Percentiles rank a stretch among this genome's conserved stretches.
phyloP scores from a whole-genome alignment of 2,888 invertebrate species.

The Agrotis ipsilon region DNA sequence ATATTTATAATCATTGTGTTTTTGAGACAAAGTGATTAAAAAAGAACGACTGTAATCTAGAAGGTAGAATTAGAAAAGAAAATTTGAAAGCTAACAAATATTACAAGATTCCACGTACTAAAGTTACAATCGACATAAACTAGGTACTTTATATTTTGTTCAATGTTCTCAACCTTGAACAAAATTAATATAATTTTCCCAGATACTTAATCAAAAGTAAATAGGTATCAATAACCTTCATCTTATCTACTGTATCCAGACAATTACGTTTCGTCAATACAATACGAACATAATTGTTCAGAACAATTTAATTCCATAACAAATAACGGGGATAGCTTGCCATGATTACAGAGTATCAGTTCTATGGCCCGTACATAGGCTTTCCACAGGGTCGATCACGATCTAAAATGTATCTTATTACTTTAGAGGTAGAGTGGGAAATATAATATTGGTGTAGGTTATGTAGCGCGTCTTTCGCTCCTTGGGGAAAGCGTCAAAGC shows the following conservation, averaged over 20 bases:
- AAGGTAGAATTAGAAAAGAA: slow-evolving; percentile 2
- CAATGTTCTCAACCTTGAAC: not conserved
- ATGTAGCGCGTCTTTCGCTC: slow-evolving; percentile 61
- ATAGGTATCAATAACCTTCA: slow-evolving; percentile 16
- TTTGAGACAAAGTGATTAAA: slow-evolving; percentile 1
- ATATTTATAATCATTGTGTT: not conserved
- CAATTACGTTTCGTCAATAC: slow-evolving; percentile 57
- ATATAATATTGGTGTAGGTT: slow-evolving; percentile 44
- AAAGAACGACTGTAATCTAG: not conserved
- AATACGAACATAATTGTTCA: slow-evolving; percentile 65
- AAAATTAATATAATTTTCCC: slow-evolving; percentile 12
- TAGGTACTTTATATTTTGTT: not conserved
- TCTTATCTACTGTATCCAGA: slow-evolving; percentile 19
- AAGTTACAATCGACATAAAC: not conserved
- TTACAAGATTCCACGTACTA: slow-evolving; percentile 1
- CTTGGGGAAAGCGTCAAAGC: slow-evolving; percentile 73
- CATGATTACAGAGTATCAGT: slow-evolving; percentile 70
- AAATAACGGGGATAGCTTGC: slow-evolving; percentile 67
- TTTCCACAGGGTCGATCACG: slow-evolving; percentile 37
- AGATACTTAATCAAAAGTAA: slow-evolving; percentile 16
- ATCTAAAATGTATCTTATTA: slow-evolving; percentile 62
- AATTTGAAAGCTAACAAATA: not conserved
- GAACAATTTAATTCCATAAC: slow-evolving; percentile 67
- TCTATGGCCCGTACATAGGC: slow-evolving; percentile 57
- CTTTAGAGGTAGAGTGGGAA: slow-evolving; percentile 44